Percentiles rank a stretch among this genome's conserved stretches.
Conservation (phyloP, 2,888 invertebrate species). For the Hyppa rectilinea region DNA sequence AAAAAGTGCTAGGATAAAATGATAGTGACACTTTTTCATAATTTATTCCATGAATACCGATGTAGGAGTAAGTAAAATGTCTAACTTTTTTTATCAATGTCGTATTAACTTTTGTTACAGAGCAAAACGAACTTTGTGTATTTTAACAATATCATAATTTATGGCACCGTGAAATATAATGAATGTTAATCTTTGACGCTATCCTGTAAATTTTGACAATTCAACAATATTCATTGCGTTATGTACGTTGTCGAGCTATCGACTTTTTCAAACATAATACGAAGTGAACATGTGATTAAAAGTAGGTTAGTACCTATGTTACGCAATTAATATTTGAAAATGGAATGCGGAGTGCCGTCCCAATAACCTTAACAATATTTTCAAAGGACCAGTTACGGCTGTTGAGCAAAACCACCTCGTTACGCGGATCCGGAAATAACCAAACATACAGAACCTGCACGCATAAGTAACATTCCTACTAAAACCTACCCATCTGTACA, state of each 20-base stretch:
- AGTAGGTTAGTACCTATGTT: too few species aligned
- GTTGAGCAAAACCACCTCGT: not conserved
- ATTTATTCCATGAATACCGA: conserved; percentile 1
- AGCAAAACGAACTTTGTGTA: not conserved
- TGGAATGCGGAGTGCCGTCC: too few species aligned
- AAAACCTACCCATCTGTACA: conserved; percentile 15
- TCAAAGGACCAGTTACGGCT: not conserved
- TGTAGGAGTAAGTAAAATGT: not conserved
- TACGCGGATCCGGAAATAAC: conserved; percentile 8
- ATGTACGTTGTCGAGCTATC: not conserved
- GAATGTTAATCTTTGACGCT: not conserved
- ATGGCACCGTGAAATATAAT: not conserved
- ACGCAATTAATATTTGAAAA: not conserved
- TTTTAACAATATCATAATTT: not conserved
- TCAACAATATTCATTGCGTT: too few species aligned
- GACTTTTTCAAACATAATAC: not conserved
- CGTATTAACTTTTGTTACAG: not conserved
- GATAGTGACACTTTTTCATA: conserved; percentile 9
- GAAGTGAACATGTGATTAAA: too few species aligned
- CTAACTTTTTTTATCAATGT: too few species aligned
- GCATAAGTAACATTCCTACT: conserved; percentile 1
- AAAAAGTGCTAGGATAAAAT: conserved; percentile 10
- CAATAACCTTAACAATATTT: not conserved
- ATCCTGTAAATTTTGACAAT: too few species aligned
- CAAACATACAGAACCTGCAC: not conserved